Base-by-base conservation (phyloP, 2,113 vertebrate genomes). In the Anguilla japonica region DNA sequence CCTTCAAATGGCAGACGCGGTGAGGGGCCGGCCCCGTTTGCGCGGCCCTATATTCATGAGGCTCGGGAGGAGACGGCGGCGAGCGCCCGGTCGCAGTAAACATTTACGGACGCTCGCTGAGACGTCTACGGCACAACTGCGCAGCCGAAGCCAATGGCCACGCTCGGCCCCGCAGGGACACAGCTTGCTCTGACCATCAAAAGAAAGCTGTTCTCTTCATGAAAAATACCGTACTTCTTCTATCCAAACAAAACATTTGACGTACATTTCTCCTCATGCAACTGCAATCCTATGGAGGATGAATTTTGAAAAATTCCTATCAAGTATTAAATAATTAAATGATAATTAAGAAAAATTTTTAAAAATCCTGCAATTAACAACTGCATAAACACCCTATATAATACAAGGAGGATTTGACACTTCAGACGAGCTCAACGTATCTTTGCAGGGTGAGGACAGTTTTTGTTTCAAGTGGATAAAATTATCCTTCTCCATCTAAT, bases 401-500 rank as follows among this genome's bases (percentile, higher is more conserved):
- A 81, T 80, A 43, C 79, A 84, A 60, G 46, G 82, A 82, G 39
- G 41, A 15, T 41, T 13, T 26, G 41, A 84, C 56, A 71, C 80
- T 46, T 67, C 39, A 83, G 40, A 60, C 80, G 43, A 84, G 60
- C 39, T 78, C 71, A 60, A 63, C 57, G 46, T 83, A 86, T 53
- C 79, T 41, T 29, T 57, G n/a, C 39, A 18, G 83, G 83, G 83
- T 53, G 34, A 56, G 50, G 56, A 41, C 41, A 56, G 67, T 56
- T 83, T 60, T 41, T 41, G 79, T 79, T 40, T 83, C 78, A 85
- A 82, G 81, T 79, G 84, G 40, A 88, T 81, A 63, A 85, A 34
- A 34, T 82, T 22, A 14, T 46, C 87, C 81, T 57, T 63, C 81
- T 46, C 87, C 67, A 78, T 63, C 81, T 85, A 43, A 85, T 75